Conservation (phyloP, 2,888 invertebrate genomes). For the Laothoe populi region DNA sequence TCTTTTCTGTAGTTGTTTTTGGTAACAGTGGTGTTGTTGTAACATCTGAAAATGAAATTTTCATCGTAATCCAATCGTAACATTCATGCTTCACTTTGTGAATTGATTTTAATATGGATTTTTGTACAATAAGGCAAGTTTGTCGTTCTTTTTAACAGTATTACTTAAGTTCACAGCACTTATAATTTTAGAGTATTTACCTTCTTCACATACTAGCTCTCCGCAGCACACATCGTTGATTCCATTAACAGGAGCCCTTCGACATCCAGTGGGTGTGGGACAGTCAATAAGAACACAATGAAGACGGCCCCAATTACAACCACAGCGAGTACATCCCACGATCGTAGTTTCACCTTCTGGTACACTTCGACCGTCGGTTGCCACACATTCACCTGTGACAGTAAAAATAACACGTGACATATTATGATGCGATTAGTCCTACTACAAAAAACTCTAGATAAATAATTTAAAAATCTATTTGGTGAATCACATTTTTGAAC, state of each 20-base stretch:
- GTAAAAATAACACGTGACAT: not conserved
- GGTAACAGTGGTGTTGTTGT: conserved; percentile 44
- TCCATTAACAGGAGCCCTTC: conserved; percentile 43
- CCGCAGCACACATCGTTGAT: conserved; percentile 69
- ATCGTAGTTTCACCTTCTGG: conserved; percentile 58
- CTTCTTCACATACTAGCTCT: conserved; percentile 61
- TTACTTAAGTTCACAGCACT: not conserved
- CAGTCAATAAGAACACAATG: conserved; percentile 63
- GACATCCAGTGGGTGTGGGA: conserved; percentile 51
- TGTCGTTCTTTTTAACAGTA: not conserved
- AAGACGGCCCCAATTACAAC: conserved; percentile 66
- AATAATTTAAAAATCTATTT: no score
- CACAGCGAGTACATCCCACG: conserved; percentile 64
- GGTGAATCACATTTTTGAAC: no score
- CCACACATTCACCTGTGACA: conserved; percentile 59
- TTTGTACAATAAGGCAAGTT: not conserved
- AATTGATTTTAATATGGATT: not conserved
- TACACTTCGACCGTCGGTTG: conserved; percentile 62
- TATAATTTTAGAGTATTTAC: conserved; percentile 41
- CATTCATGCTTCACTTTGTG: not conserved
- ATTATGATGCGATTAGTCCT: no score
- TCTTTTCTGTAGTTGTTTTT: conserved; percentile 40
- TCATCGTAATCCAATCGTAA: not conserved
- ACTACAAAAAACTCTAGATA: no score
- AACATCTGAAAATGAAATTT: conserved; percentile 53